Evolutionary conservation across 1,140 invertebrate species (phyloP), one percentile per base, ranked within the genome.

Genomic region (Atta cephalotes): DNA sequence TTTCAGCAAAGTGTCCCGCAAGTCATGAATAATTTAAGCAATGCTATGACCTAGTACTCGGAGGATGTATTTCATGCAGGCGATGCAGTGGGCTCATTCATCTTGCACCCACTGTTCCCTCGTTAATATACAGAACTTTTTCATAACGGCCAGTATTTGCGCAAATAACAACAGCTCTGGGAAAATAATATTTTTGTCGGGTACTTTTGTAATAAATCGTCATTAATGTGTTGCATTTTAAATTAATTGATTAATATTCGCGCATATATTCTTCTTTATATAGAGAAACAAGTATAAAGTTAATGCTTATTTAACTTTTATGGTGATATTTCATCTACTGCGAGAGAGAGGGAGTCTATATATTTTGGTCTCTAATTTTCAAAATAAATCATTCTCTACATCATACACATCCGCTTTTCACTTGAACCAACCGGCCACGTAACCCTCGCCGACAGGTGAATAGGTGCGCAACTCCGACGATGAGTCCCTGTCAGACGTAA

Each of bases 21-120:
- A 87, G 70, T 87, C 80, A 89, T 88, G 91, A 91, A 91, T 92
- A 91, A 89, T 92, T 92, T 85, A 91, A 81, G 77, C 82, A 86
- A 89, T 91, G 90, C 85, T 84, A 89, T 89, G 86, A 86, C 68
- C 90, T 66, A 87, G 85, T 87, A 91, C 85, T 78, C 77, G 14
- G 78, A 89, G 85, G 87, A 89, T 91, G 81, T 90, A 90, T 90
- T 86, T 90, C 86, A 66, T 82, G 63, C 70, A 58, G 62, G 35
- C 63, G 39, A 74, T 84, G 70, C 70, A 56, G 77, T 72, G 77
- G 35, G 18, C 80, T 84, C 82, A 58, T 85, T 84, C 80, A 84
- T 84, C 56, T 84, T 84, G 70, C 56, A 74, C 56, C 70, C 80
- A 62, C 80, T 68, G 56, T 74, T 82, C 35, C 53, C 21, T 56